Conservation (phyloP, 2,113 vertebrate genomes). For the Semicossyphus pulcher region DNA sequence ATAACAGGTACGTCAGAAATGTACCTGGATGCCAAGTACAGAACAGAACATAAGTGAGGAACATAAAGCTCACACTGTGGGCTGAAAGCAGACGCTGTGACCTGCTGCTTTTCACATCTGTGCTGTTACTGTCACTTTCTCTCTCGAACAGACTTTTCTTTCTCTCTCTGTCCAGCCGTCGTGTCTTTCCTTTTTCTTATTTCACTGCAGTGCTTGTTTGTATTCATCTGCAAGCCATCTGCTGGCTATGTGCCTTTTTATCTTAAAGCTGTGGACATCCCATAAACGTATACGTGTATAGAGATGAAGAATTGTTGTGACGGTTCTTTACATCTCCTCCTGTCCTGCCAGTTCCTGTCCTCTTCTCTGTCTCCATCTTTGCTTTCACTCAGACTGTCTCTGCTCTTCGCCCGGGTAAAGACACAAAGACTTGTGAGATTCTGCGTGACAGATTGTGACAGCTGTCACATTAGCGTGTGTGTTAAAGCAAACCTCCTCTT, state of each 20-base stretch:
- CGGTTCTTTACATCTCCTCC: conserved; percentile 31
- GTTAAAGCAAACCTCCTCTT: background rate
- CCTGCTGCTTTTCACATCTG: too few species aligned
- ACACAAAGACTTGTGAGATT: conserved; percentile 13
- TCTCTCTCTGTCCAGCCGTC: background rate
- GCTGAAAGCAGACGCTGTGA: too few species aligned
- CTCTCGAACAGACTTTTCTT: background rate
- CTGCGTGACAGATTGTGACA: conserved; percentile 29
- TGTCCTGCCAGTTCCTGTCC: conserved; percentile 23
- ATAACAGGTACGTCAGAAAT: too few species aligned
- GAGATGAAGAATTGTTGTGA: background rate
- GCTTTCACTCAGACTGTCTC: background rate
- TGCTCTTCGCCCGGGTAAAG: conserved; percentile 22
- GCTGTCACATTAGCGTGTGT: background rate
- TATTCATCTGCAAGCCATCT: too few species aligned
- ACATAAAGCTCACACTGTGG: too few species aligned
- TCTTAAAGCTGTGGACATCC: too few species aligned
- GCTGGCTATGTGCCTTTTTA: too few species aligned
- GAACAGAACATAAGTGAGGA: too few species aligned
- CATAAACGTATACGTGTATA: background rate
- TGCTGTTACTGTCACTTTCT: background rate
- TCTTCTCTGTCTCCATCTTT: background rate
- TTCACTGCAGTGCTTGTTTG: too few species aligned
- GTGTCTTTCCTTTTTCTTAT: too few species aligned
- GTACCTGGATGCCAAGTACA: too few species aligned